Evolutionary conservation across 2,113 vertebrate species (phyloP), one percentile per base, ranked within the genome.

Genomic region (Pycnonotus jocosus): DNA sequence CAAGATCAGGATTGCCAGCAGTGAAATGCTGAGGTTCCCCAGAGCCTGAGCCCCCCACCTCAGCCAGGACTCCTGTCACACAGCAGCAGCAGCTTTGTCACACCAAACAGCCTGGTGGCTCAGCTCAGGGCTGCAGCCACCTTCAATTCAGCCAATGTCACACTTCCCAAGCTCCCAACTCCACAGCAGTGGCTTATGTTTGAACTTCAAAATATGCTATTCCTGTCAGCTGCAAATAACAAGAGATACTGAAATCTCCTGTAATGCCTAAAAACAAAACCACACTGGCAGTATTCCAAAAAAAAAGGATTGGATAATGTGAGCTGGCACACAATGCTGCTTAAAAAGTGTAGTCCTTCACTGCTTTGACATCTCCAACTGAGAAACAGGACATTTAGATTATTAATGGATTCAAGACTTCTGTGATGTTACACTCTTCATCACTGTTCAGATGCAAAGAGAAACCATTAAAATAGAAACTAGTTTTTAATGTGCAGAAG

Each of bases 291-390:
- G n/a, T 16, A 37, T 40, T 79, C 22, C 11, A 57, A 23, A 38
- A 38, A 22, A 27, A 17, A 22, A 42, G 4, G 4, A 35, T 0
- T 4, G 2, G 37, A 33, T 51, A 44, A 37, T 4, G 30, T 37
- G 38, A 76, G 47, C 61, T 76, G 48, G 57, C 60, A 62, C 28
- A 61, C 3, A 85, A 60, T 3, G 10, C 31, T 56, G 6, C 40
- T 88, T 38, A 31, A 42, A 42, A 61, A 40, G 25, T 22, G 19
- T 18, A 38, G 11, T 47, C 53, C 57, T 50, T 25, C 20, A 28
- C 13, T 37, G 19, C 27, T 85, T 33, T 66, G n/a, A 3, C 28
- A 50, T 20, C 57, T 82, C 33, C 61, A 53, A 2, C 9, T 45
- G 72, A 85, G 33, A 40, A 27, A 38, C 4, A 3, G 24, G 76